Base-by-base conservation (phyloP, 2,888 invertebrate species). In the Andrena camellia region DNA sequence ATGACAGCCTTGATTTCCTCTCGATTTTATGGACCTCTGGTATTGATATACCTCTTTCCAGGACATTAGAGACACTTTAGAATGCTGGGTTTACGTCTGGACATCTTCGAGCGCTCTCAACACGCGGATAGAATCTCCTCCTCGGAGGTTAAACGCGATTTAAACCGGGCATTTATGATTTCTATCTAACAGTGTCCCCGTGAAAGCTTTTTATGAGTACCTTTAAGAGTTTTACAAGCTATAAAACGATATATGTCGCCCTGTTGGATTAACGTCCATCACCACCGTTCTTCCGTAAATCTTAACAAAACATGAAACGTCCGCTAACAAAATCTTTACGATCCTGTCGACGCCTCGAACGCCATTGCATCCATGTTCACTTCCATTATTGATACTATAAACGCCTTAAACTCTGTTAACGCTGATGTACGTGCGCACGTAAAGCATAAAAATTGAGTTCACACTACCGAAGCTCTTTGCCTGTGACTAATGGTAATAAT, bases 131-230 rank as follows among this genome's bases (percentile, higher is more conserved):
- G 29, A 6, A 42, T 42, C 50, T 2, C 26, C 29, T 7, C n/a
- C 26, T 17, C 13, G 31, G 57, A 10, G 42, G 52, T 35, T 64
- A 42, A 67, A 75, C n/a, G 23, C 76, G 66, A 75, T 66, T 80
- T 54, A 60, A 71, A 42, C 3, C 42, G 23, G 33, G 76, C 60
- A 48, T 76, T 70, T 70, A 80, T 76, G 76, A 80, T 80, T 76
- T 23, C 70, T 71, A 80, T 80, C 79, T 54, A 23, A 48, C 20
- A 52, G 60, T 48, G 5, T 52, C 13, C 29, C 23, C 52, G 31
- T 62, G 66, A 66, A 70, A 70, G 52, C 64, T 48, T 60, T 75
- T 80, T 62, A 60, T 50, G 60, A 31, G 33, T 64, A 50, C 70
- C 59, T 71, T 76, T 26, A 42, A 8, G 7, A 62, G 48, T 42